Base-by-base conservation (phyloP, 2,113 vertebrate species). In the Cyanoderma ruficeps region DNA sequence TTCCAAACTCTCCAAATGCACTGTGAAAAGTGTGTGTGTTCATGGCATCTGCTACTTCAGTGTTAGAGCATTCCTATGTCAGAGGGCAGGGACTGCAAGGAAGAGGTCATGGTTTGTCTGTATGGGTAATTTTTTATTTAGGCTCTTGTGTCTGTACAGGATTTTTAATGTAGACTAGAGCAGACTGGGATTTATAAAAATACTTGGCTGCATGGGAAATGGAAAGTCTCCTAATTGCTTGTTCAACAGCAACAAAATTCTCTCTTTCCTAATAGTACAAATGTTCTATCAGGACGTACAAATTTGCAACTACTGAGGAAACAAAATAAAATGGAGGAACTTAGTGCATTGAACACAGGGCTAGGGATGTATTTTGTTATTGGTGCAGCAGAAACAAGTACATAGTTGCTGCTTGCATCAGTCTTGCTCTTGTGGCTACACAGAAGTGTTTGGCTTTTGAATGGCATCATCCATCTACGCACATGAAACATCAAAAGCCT, bases 381-480 rank as follows among this genome's bases (percentile, higher is more conserved):
- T 64, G 30, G 20, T 83, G 35, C 55, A 47, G 42, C 27, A 52
- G 30, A 50, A 89, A 50, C 16, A 67, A 59, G 9, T 3, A 24
- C 21, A 79, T 9, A 35, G 25, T 4, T 59, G 14, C 31, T 77
- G 13, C 74, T 65, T 49, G 22, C 42, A 69, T 28, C 1, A 1
- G 17, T 50, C 13, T 77, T 86, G 33, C 30, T 81, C 12, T 55
- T 63, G 55, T 65, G 24, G 27, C 18, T 61, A 8, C 4, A 19
- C 1, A 8, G 42, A 87, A 77, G 25, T 59, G 27, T 41, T 21
- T 5, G 30, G 9, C 21, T 41, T 83, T 87, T 69, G 27, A 65
- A 70, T 55, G 42, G 20, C 52, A 89, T n/a, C n/a, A n/a, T n/a
- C n/a, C 0, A 0, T 55, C 37, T 49, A 69, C 59, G 30, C 5